Conservation (phyloP, 92 coral and sea anemone genomes). For the Epizoanthus scotinus region DNA sequence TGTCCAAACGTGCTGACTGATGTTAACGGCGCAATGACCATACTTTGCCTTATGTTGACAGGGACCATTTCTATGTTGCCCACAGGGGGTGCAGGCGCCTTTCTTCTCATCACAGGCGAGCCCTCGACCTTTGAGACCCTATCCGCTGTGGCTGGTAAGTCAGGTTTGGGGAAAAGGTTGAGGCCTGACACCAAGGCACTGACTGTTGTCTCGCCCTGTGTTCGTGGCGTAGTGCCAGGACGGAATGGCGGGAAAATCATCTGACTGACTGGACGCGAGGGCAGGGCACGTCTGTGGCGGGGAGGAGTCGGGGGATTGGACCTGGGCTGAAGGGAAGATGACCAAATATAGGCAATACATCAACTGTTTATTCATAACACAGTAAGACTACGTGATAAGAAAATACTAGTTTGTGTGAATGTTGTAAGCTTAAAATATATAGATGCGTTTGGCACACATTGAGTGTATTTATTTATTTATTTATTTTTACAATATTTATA, state of each 20-base stretch:
- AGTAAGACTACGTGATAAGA: too few relatives aligned
- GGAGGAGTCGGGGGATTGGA: slow-evolving; percentile 87
- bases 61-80: slow-evolving; percentile 65
- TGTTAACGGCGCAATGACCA: slow-evolving; percentile 56
- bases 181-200: slow-evolving; percentile 80
- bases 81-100: slow-evolving; percentile 72
- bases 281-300: slow-evolving; percentile 81
- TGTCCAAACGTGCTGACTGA: slow-evolving; percentile 46
- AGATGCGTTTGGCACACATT: too few relatives aligned
- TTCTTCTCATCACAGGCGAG: slow-evolving; percentile 72
- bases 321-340: slow-evolving; percentile 43
- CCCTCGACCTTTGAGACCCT: slow-evolving; percentile 44
- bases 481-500: too few relatives aligned
- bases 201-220: slow-evolving; percentile 61
- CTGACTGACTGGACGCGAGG: slow-evolving; percentile 81
- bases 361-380: neutral
- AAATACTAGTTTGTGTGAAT: too few relatives aligned
- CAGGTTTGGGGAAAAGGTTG: slow-evolving; percentile 55
- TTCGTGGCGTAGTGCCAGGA: slow-evolving; percentile 48
- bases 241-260: slow-evolving; percentile 61
- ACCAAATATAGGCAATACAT: neutral
- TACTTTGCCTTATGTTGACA: slow-evolving; percentile 71
- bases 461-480: too few relatives aligned
- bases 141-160: slow-evolving; percentile 52
- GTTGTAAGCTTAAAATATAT: too few relatives aligned